Conservation (phyloP, 2,888 invertebrate species). For the Scrobipalpa atriplicella region DNA sequence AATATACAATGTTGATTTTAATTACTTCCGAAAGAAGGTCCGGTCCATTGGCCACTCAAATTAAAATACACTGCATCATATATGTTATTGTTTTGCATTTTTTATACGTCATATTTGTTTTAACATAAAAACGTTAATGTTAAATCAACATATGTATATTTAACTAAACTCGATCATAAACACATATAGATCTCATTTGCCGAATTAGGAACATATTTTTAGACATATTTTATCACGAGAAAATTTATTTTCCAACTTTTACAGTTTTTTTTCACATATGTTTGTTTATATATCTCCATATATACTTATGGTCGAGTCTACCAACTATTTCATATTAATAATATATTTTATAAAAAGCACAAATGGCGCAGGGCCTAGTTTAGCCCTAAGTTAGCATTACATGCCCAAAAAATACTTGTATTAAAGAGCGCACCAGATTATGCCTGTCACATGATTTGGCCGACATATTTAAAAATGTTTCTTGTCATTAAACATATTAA, state of each 20-base stretch:
- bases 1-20: conserved; percentile 7
- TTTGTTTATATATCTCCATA: background rate
- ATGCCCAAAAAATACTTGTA: conserved; percentile 58
- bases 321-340: conserved; percentile 34
- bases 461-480: background rate
- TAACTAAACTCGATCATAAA: background rate
- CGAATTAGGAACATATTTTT: background rate
- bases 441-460: background rate
- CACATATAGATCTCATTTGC: background rate
- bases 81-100: background rate
- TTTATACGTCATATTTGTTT: background rate
- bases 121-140: conserved; percentile 1
- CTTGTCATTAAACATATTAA: too few relatives aligned
- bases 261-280: background rate
- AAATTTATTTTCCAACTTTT: background rate
- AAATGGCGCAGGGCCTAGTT: conserved; percentile 59
- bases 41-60: background rate
- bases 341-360: conserved; percentile 65
- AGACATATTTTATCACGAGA: background rate
- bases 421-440: conserved; percentile 54
- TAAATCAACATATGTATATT: conserved; percentile 41
- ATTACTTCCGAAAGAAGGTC: background rate
- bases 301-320: conserved; percentile 1
- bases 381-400: conserved; percentile 65
- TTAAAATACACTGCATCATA: background rate